phyloP scores from a whole-genome alignment of 2,797 vertebrate genomes.

The Diceros bicornis region DNA sequence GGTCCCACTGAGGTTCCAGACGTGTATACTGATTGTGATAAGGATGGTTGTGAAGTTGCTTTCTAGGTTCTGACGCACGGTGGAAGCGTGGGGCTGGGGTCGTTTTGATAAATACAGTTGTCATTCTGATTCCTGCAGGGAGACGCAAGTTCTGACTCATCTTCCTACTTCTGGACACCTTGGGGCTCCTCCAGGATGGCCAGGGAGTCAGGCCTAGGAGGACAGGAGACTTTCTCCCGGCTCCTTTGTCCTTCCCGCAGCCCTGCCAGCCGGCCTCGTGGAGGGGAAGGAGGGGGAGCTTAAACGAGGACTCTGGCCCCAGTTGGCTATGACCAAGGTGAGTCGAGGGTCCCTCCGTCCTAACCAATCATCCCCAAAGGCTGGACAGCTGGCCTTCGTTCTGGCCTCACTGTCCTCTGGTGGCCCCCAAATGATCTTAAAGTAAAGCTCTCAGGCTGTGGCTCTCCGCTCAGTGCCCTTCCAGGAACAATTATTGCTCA shows the following conservation, averaged over 20 bases:
- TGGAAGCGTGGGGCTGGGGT: not conserved
- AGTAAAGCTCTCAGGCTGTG: not conserved
- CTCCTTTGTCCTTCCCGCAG: not conserved
- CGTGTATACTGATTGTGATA: fast-evolving
- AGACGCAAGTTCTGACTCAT: not conserved
- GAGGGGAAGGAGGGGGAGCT: slow-evolving; percentile 48
- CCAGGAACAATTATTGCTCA: not conserved
- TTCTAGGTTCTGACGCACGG: not conserved
- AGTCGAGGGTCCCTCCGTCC: not conserved
- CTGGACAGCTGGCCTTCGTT: not conserved
- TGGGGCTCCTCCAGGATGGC: slow-evolving; percentile 25
- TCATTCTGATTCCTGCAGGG: slow-evolving; percentile 23
- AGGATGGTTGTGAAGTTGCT: not conserved
- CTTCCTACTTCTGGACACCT: not conserved
- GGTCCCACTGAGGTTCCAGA: not conserved
- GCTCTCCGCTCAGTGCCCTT: not conserved
- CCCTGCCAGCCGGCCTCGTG: not conserved
- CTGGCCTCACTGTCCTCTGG: not conserved
- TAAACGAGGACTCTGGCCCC: not conserved
- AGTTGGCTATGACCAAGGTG: slow-evolving; percentile 51
- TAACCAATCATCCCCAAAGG: not conserved
- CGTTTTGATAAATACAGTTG: not conserved
- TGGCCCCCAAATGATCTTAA: not conserved
- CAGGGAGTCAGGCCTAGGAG: not conserved
- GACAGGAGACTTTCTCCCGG: not conserved